Evolutionary conservation across 2,797 vertebrate genomes (phyloP).

Genomic region (Pangasius krempfi): DNA sequence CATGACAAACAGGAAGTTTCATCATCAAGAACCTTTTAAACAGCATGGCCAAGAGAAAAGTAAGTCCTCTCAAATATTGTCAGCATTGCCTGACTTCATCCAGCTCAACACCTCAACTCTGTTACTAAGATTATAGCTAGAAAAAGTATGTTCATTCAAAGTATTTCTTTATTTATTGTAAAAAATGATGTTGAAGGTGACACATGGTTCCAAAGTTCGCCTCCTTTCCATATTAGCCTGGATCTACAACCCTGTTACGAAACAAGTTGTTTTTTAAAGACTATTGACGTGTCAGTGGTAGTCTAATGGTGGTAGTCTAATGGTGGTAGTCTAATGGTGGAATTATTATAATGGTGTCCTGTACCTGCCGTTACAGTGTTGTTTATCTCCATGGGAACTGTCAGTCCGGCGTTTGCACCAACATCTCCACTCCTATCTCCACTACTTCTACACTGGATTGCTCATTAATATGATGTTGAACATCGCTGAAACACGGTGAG

Average conservation of each 20-base stretch:
- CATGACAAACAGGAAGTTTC: slow-evolving; percentile 2
- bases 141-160: neutral
- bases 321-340: too few relatives aligned
- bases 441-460: too few relatives aligned
- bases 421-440: too few relatives aligned
- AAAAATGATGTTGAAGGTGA: neutral
- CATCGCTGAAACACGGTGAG: too few relatives aligned
- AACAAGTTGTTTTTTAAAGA: neutral
- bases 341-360: too few relatives aligned
- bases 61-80: neutral
- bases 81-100: neutral
- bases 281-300: neutral
- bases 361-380: too few relatives aligned
- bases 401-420: too few relatives aligned
- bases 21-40: neutral
- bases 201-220: neutral
- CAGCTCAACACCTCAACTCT: neutral
- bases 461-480: too few relatives aligned
- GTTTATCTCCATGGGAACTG: too few relatives aligned
- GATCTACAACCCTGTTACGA: neutral
- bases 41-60: neutral
- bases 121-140: neutral
- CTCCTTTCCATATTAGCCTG: neutral
- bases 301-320: too few relatives aligned
- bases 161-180: neutral